Base-by-base conservation (phyloP, 1,140 invertebrate species). In the Drosophila kepulauana region DNA sequence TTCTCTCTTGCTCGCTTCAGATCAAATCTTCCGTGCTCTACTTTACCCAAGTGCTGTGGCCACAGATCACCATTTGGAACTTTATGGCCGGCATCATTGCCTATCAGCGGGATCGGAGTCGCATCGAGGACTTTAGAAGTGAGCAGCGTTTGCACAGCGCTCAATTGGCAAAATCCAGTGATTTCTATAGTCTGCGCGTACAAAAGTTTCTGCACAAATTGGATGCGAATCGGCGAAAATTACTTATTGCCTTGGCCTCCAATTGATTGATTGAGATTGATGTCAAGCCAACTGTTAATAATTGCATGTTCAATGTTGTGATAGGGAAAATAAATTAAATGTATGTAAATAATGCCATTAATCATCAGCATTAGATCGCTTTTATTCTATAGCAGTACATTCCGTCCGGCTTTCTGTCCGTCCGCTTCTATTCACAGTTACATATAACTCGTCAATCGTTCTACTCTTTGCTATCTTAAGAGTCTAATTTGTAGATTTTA, bases 51-150 rank as follows among this genome's bases (percentile, higher is more conserved):
- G 96, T 97, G 1, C 93, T 99, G 15, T 99, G 98, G 98, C 98
- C 98, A 15, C 98, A 99, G 91, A 98, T 99, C 86, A 96, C 94
- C 51, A 94, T 98, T 48, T 99, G 97, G 98, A 96, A 99, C 93
- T 94, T 99, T 28, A 93, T 99, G 77, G 94, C 93, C 16, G 97
- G 96, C 13, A 95, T 99, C 56, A 95, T 99, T 82, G 95, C 97
- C 84, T 99, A 97, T 92, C 98, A 99, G 93, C 69, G 80, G 2
- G 85, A 86, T 35, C 67, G 74, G 10, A 71, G 64, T 13, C 73
- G 72, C 8, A 56, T 92, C 13, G 73, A 82, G 5, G 46, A 69
- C 0, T 87, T 57, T 16, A 73, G 63, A 28, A 28, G 61, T 2
- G 16, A 38, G 35, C 73, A 87, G 28, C 75, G 80, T 2, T 16